phyloP scores from a whole-genome alignment of 1,140 invertebrate species.

The Batillaria attramentaria region DNA sequence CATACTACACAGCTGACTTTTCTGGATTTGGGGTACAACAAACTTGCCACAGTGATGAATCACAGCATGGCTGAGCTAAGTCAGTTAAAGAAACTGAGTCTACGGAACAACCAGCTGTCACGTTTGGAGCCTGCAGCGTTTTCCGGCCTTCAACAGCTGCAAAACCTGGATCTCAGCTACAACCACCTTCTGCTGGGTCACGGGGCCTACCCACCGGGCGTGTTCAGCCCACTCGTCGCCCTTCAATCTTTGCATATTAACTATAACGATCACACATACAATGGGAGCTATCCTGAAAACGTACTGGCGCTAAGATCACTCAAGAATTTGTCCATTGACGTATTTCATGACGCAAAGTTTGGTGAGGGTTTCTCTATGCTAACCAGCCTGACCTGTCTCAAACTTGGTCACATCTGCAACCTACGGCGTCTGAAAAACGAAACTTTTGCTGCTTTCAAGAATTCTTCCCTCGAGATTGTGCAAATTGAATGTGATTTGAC shows the following conservation, averaged over 20 bases:
- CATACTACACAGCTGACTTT: neutral
- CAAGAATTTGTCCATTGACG: neutral
- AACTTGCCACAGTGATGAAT: neutral
- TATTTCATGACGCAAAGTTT: neutral
- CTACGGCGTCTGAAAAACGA: neutral
- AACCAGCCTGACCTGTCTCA: neutral
- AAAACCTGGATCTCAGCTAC: neutral
- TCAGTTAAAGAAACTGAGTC: neutral
- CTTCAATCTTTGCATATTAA: neutral
- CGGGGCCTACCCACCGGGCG: neutral
- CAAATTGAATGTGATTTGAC: neutral
- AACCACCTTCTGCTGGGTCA: neutral
- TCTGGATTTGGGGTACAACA: neutral
- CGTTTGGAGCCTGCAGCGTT: neutral
- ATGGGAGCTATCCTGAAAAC: neutral
- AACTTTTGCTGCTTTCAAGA: neutral
- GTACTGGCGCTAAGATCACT: neutral
- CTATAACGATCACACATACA: neutral
- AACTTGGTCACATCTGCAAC: neutral
- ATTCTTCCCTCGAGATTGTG: neutral
- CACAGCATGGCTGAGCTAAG: neutral
- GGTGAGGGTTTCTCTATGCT: neutral
- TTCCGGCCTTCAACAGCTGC: neutral
- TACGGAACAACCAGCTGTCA: neutral
- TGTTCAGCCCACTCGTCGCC: constrained; percentile 3